These are phyloP conservation scores for Muschampia plurimacula DNA, from an alignment of 2,888 invertebrate species.

Conservation along the genomic window DNA sequence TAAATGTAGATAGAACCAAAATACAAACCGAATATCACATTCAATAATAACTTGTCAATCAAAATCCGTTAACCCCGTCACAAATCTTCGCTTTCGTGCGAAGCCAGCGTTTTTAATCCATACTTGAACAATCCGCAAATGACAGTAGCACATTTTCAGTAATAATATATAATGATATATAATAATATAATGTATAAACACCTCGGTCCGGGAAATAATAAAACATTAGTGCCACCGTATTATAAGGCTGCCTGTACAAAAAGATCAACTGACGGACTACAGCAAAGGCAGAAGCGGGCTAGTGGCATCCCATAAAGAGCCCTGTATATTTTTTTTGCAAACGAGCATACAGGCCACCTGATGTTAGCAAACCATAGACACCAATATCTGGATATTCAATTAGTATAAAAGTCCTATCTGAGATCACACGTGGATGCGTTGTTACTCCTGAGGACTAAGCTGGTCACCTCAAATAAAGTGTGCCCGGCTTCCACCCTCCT, in stretches of 20 bases:
- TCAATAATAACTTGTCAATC: neutral
- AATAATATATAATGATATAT: constrained; percentile 33
- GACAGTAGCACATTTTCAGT: constrained; percentile 22
- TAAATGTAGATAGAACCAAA: too few relatives aligned
- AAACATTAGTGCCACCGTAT: constrained; percentile 75
- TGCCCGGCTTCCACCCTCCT: too few relatives aligned
- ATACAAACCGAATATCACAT: neutral
- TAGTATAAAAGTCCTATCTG: too few relatives aligned
- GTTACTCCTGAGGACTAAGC: too few relatives aligned
- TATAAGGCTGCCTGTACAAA: constrained; percentile 68
- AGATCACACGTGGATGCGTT: too few relatives aligned
- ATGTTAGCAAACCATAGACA: too few relatives aligned
- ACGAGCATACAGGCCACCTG: too few relatives aligned
- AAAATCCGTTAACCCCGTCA: neutral
- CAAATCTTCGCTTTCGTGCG: neutral
- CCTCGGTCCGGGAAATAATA: constrained; percentile 61
- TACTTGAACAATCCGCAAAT: constrained; percentile 15
- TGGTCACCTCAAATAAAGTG: too few relatives aligned
- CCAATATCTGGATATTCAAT: too few relatives aligned
- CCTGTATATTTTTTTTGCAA: too few relatives aligned
- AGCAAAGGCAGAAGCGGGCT: constrained; percentile 47
- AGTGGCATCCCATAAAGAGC: too few relatives aligned
- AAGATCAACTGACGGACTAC: constrained; percentile 62
- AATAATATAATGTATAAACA: constrained; percentile 42
- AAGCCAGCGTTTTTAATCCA: constrained; percentile 5